Percentiles rank a stretch among this genome's conserved stretches.
Conservation (phyloP, 2,888 invertebrate genomes). For the Amitus sp. region DNA sequence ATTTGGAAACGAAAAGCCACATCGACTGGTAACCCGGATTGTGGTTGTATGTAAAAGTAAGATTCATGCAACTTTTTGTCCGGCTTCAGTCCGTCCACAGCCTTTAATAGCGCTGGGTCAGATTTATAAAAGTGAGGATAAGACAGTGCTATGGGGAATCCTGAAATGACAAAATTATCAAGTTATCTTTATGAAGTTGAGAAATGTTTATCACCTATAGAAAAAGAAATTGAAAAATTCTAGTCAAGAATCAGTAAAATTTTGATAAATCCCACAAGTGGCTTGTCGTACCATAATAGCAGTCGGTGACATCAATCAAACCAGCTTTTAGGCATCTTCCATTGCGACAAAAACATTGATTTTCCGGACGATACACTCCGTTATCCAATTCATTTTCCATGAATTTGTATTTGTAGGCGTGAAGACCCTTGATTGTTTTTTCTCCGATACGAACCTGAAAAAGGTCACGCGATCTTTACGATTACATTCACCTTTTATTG, state of each 20-base stretch:
- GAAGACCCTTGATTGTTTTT: conserved; percentile 72
- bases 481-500: no score
- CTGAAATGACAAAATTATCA: conserved; percentile 60
- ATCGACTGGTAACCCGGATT: conserved; percentile 82
- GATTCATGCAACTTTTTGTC: conserved; percentile 74
- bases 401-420: conserved; percentile 80
- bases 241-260: no score
- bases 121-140: conserved; percentile 88
- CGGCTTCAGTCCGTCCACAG: conserved; percentile 76
- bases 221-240: no score
- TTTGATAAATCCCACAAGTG: no score
- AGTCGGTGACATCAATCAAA: conserved; percentile 83
- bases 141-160: conserved; percentile 88
- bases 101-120: conserved; percentile 72
- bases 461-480: neutral
- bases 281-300: conserved; percentile 73
- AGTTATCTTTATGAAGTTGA: no score
- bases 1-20: conserved; percentile 86
- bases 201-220: no score
- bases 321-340: conserved; percentile 80
- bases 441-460: conserved; percentile 72
- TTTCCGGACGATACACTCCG: conserved; percentile 75
- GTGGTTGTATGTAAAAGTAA: conserved; percentile 82
- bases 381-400: conserved; percentile 82
- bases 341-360: conserved; percentile 83